Base-by-base conservation (phyloP, 1,140 invertebrate genomes). In the Littorina saxatilis region DNA sequence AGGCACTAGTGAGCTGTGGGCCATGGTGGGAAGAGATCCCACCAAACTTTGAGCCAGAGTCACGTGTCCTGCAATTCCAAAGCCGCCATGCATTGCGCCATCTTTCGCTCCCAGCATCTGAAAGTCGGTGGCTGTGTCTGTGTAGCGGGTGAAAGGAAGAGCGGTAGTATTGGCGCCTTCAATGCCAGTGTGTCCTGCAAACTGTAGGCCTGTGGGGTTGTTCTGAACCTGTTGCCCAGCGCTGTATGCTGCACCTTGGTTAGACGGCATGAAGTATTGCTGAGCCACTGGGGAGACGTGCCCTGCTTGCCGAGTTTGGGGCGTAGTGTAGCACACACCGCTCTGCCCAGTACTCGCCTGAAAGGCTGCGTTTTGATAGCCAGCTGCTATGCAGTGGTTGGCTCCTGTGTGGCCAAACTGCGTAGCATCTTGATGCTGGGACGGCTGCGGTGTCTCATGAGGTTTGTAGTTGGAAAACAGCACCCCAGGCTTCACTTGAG, bases 91-190 rank as follows among this genome's bases (percentile, higher is more conserved):
- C 20, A 52, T 37, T 3, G n/a, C 27, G 1, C 23, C 37, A 40
- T 47, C 70, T 73, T 39, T 50, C 23, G 70, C 39, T 4, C 43
- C 40, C 40, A 73, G 1, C 70, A 73, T 73, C 27, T 73, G 40
- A 50, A 27, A 72, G 39, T 40, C 37, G 20, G 35, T 13, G 35
- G 37, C 68, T 23, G 37, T 27, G 7, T 47, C 39, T 13, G 40
- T 17, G 43, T 50, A 73, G 0, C 70, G 40, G 15, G 23, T 73
- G 70, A 73, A 73, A 2, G 39, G 70, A 50, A 50, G 4, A 4
- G 70, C n/a, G 70, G 39, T 27, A 0, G 47, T 39, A 50, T 35
- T 35, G 5, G 43, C 32, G 29, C 7, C 40, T 1, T 47, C 70
- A 5, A 47, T n/a, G 11, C 2, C 20, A 13, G 37, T 11, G 9